Conservation (phyloP, 2,113 vertebrate species). For the Bungarus multicinctus region DNA sequence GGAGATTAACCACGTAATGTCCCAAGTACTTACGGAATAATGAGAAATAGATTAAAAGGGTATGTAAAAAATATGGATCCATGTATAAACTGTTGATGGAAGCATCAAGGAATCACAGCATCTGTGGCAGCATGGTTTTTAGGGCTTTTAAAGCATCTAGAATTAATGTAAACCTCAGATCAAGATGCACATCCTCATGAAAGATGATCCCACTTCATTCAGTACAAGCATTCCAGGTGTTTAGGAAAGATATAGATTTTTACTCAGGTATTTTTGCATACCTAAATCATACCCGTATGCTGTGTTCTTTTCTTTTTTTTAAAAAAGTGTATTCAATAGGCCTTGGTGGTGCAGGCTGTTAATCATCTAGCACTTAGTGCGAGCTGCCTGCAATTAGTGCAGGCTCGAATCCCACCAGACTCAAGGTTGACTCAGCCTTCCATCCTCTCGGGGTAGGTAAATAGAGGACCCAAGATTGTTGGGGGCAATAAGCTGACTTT, state of each 20-base stretch:
- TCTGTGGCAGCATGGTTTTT: not conserved
- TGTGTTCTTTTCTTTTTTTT: not conserved
- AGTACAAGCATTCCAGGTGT: not conserved
- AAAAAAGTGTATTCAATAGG: not conserved
- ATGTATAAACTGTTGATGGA: conserved; percentile 14
- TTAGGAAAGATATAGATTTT: not conserved
- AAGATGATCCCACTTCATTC: not conserved
- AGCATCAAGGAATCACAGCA: not conserved
- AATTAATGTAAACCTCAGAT: not conserved
- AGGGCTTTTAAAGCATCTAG: not conserved
- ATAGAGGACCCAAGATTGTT: too few species aligned
- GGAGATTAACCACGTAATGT: conserved; percentile 26
- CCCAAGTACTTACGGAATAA: conserved; percentile 27
- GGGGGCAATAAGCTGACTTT: too few species aligned
- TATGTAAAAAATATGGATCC: not conserved
- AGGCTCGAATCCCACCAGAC: too few species aligned
- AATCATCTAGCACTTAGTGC: too few species aligned
- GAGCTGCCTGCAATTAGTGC: too few species aligned
- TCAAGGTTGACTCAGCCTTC: too few species aligned
- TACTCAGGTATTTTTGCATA: not conserved
- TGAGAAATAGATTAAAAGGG: conserved; percentile 33
- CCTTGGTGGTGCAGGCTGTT: too few species aligned
- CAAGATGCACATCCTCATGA: not conserved
- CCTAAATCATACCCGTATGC: too few species aligned
- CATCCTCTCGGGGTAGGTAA: too few species aligned